A percentile compares a stretch with the other conserved stretches of the same genome.
Evolutionary conservation across 1,140 invertebrate species (phyloP).

Genomic region (Semibalanus balanoides): DNA sequence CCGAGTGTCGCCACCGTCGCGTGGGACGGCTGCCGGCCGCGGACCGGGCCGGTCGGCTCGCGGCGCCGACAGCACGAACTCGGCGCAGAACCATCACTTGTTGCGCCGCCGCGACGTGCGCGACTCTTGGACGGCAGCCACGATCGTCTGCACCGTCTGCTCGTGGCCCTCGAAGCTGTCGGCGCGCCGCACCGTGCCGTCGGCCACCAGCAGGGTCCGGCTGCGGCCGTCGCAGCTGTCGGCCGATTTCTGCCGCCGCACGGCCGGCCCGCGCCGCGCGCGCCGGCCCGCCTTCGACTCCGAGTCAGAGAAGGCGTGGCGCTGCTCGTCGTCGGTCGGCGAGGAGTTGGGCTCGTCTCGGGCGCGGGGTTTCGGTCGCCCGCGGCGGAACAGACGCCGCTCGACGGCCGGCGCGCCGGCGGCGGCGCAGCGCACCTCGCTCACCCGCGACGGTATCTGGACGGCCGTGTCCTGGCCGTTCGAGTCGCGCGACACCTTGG

Average conservation of each 20-base stretch:
- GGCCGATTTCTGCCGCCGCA: neutral
- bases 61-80: neutral
- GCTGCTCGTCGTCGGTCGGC: constrained; percentile 8
- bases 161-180: constrained; percentile 56
- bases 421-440: constrained; percentile 13
- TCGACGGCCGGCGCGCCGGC: constrained; percentile 8
- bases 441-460: constrained; percentile 12
- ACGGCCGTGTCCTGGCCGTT: neutral
- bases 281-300: constrained; percentile 10
- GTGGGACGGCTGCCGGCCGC: no score
- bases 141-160: constrained; percentile 50
- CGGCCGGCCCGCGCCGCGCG: constrained; percentile 11
- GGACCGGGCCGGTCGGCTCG: no score
- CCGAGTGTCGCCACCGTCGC: neutral
- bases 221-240: constrained; percentile 8
- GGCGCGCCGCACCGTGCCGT: constrained; percentile 40
- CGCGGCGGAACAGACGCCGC: constrained; percentile 7
- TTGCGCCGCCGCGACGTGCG: constrained; percentile 23
- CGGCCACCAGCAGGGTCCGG: constrained; percentile 22
- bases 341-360: neutral
- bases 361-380: neutral
- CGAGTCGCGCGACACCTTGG: neutral
- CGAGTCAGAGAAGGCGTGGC: constrained; percentile 12
- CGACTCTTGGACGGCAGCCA: constrained; percentile 53
- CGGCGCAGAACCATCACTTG: constrained; percentile 3